Base-by-base conservation (phyloP, 2,888 invertebrate genomes). In the Lingula anatina region DNA sequence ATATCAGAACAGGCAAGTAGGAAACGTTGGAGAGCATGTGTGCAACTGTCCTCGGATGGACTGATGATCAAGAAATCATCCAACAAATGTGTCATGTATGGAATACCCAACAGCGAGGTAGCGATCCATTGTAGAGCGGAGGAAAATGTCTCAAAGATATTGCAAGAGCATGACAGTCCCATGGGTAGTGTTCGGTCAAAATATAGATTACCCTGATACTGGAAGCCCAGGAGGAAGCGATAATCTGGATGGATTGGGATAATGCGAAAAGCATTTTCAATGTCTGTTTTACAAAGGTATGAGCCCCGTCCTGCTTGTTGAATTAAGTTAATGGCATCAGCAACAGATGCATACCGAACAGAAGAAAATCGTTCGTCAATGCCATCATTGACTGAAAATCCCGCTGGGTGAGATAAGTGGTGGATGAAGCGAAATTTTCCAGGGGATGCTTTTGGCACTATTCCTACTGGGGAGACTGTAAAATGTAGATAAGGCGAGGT, bases 261-360 rank as follows among this genome's bases (percentile, higher is more conserved):
- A 23, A 54, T 15, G 2, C 54, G 25, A 23, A 46, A 54, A 28
- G 54, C 51, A 46, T 38, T 49, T 35, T 54, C 53, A 12, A 55
- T 37, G 25, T 55, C 52, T 47, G 7, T 9, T 24, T 56, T 53
- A 15, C 47, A 50, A 15, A 47, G 24, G 15, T 24, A n/a, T 12
- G 35, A 31, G 0, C 47, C 44, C 37, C 31, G 12, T 1, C 52
- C 51, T 20, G 47, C 31, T 1, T 44, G 28, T 46, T 47, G 44
- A 2, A 39, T 39, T 24, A 39, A 21, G 12, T 39, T 20, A 3
- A 39, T 9, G 3, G 23, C 40, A 3, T 41, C n/a, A 36, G 50
- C 52, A 42, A 55, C 50, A 5, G 44, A 41, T 24, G 52, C 46
- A 26, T 55, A 52, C 15, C 41, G 41, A 1, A 52, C 48, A 2